Evolutionary conservation across 2,797 vertebrate species (phyloP).

Genomic region (Apogon hyalosoma): DNA sequence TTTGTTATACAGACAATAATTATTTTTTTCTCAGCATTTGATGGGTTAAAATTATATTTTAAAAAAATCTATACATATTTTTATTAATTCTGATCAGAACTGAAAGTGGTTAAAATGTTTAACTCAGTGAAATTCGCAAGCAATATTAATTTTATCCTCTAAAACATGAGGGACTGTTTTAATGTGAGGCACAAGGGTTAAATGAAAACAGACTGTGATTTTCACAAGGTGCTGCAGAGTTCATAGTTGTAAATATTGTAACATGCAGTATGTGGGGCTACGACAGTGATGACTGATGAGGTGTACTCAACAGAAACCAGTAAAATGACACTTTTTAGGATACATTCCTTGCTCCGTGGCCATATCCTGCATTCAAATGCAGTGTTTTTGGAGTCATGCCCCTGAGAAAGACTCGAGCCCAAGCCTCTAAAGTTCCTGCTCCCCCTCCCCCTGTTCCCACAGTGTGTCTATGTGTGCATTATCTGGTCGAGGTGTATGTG

Average conservation of each 20-base stretch:
- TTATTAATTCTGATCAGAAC: too few relatives aligned
- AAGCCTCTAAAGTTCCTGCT: slow-evolving; percentile 55
- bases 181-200: too few relatives aligned
- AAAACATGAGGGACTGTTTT: too few relatives aligned
- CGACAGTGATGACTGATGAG: slow-evolving; percentile 19
- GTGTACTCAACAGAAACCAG: slow-evolving; percentile 9
- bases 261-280: slow-evolving; percentile 21
- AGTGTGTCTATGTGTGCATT: slow-evolving; percentile 81
- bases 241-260: slow-evolving; percentile 45
- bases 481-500: slow-evolving; percentile 77
- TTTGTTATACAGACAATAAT: too few relatives aligned
- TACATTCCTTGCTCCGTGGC: slow-evolving; percentile 22
- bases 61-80: too few relatives aligned
- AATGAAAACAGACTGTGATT: slow-evolving; percentile 21
- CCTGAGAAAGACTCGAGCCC: slow-evolving; percentile 48
- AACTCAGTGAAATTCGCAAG: too few relatives aligned
- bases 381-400: slow-evolving; percentile 11
- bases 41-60: too few relatives aligned
- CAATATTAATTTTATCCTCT: too few relatives aligned
- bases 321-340: slow-evolving; percentile 8
- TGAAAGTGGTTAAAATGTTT: too few relatives aligned
- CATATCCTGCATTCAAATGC: slow-evolving; percentile 15
- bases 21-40: too few relatives aligned
- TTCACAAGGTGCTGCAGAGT: slow-evolving; percentile 42
- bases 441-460: slow-evolving; percentile 53